Evolutionary conservation across 2,888 invertebrate species (phyloP).

Genomic region (Drosophila demipolita): DNA sequence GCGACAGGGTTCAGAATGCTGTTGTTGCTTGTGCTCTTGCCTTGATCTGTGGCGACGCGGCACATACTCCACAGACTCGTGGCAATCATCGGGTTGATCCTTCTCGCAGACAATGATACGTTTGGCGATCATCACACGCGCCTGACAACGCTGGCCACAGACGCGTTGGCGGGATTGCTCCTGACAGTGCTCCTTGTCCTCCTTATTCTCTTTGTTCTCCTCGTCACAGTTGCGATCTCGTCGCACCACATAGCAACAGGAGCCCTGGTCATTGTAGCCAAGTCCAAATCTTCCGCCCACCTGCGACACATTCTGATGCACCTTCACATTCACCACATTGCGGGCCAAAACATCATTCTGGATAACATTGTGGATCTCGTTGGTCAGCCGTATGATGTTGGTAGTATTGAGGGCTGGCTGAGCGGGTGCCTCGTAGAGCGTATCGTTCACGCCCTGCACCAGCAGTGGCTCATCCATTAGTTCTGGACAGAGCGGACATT

Average conservation of each 20-base stretch:
- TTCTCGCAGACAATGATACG: slow-evolving; percentile 63
- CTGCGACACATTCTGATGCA: slow-evolving; percentile 79
- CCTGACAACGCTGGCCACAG: slow-evolving; percentile 81
- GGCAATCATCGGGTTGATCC: slow-evolving; percentile 58
- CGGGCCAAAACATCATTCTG: slow-evolving; percentile 72
- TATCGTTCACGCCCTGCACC: slow-evolving; percentile 82
- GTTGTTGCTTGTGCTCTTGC: not conserved
- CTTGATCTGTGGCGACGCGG: slow-evolving; percentile 49
- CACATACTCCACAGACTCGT: slow-evolving; percentile 70
- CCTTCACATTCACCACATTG: slow-evolving; percentile 77
- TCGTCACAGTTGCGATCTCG: slow-evolving; percentile 65
- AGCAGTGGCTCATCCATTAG: slow-evolving; percentile 72
- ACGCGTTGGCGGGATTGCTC: slow-evolving; percentile 73
- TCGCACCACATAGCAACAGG: slow-evolving; percentile 81
- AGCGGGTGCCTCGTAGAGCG: slow-evolving; percentile 51
- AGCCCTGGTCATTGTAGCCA: slow-evolving; percentile 80
- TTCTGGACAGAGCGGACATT: slow-evolving; percentile 79
- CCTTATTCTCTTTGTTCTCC: not conserved
- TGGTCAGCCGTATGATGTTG: slow-evolving; percentile 78
- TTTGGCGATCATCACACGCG: slow-evolving; percentile 78
- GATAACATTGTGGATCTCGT: slow-evolving; percentile 81
- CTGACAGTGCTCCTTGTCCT: slow-evolving; percentile 53
- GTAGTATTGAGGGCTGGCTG: slow-evolving; percentile 71
- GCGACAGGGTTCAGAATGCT: slow-evolving; percentile 28
- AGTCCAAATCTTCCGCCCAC: slow-evolving; percentile 83